Conservation (phyloP, 1,140 invertebrate species). For the Eciton burchellii region DNA sequence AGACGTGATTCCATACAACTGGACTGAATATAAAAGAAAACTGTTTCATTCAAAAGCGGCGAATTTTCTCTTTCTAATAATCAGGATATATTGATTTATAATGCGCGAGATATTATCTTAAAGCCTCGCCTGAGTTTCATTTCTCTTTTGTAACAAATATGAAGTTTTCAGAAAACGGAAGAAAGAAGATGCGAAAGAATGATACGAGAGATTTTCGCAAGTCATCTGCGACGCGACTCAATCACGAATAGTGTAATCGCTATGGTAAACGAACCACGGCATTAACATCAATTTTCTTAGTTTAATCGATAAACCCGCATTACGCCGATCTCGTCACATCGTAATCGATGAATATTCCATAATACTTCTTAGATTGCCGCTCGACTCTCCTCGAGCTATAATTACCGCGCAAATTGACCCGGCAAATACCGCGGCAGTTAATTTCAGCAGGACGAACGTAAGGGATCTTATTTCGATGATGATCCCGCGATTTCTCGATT, state of each 20-base stretch:
- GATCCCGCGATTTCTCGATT: conserved; percentile 31
- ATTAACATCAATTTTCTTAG: conserved; percentile 27
- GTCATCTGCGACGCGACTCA: background rate
- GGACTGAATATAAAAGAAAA: conserved; percentile 3
- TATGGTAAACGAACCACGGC: background rate
- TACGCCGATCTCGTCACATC: conserved; percentile 5
- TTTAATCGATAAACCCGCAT: conserved; percentile 25
- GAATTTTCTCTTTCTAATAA: background rate
- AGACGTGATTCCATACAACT: background rate
- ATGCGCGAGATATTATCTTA: background rate
- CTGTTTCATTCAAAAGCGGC: background rate
- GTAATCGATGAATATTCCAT: conserved; percentile 48
- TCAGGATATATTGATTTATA: conserved; percentile 15
- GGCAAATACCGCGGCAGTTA: conserved; percentile 30
- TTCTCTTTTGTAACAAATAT: background rate
- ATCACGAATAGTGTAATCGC: background rate
- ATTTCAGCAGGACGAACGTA: conserved; percentile 32
- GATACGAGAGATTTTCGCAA: background rate
- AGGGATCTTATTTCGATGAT: conserved; percentile 36
- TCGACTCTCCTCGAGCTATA: conserved; percentile 46
- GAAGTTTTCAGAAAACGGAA: background rate
- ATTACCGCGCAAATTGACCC: conserved; percentile 48
- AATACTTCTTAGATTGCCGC: conserved; percentile 39
- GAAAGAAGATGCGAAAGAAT: background rate
- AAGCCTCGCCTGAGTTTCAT: background rate